phyloP scores from a whole-genome alignment of 2,113 vertebrate genomes.

The Actenoides hombroni region DNA sequence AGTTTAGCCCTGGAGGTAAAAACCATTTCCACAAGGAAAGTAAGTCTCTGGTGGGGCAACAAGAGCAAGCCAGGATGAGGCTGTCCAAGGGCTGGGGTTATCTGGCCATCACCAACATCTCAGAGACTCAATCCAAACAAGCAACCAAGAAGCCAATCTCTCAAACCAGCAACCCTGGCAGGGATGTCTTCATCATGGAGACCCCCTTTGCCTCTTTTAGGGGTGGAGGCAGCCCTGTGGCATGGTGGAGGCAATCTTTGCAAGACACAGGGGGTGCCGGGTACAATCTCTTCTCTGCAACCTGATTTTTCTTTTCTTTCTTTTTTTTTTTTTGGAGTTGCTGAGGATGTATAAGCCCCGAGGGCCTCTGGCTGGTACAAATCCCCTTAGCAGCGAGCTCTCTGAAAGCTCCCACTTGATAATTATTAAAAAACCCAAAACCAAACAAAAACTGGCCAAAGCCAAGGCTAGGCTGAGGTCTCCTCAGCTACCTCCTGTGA shows the following conservation, averaged over 20 bases:
- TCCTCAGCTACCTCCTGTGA: neutral
- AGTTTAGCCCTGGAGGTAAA: no score
- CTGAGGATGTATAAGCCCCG: neutral
- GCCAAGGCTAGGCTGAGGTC: neutral
- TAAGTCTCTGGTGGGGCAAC: neutral
- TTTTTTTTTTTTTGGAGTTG: neutral
- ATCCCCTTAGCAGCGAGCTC: neutral
- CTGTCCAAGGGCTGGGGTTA: neutral
- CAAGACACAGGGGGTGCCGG: neutral
- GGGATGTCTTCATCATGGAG: neutral
- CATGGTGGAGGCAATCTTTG: neutral
- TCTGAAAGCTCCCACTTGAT: neutral
- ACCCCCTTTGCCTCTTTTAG: neutral
- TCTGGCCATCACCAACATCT: neutral
- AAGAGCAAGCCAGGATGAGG: neutral
- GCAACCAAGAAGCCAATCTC: neutral
- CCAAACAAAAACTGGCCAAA: neutral
- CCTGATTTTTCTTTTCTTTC: neutral
- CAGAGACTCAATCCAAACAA: neutral
- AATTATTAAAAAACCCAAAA: neutral
- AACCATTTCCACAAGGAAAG: neutral
- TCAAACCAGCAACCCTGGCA: neutral
- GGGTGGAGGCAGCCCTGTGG: accelerated
- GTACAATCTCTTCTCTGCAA: neutral
- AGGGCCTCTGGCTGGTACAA: neutral